These are phyloP conservation scores for Echinometra lucunter DNA, from an alignment of 53 echinoderm and acorn worm species.

Conservation along the genomic window DNA sequence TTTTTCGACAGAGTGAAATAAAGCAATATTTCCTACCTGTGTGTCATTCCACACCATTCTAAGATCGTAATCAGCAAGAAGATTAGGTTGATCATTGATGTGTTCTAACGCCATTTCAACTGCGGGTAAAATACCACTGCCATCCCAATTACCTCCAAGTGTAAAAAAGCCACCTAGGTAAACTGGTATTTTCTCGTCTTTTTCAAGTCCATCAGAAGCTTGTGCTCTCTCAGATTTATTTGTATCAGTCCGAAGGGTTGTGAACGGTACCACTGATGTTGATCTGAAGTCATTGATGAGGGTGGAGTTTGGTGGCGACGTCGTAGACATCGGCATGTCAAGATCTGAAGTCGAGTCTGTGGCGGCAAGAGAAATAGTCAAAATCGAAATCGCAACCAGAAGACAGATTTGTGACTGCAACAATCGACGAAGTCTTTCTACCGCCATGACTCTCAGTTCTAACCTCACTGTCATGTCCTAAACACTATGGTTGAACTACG, in stretches of 20 bases:
- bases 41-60: slow-evolving; percentile 89
- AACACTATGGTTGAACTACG: neutral
- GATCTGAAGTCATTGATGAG: slow-evolving; percentile 17
- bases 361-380: neutral
- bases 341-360: neutral
- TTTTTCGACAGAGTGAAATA: too few relatives aligned
- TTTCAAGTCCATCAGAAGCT: neutral
- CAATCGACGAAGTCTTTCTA: neutral
- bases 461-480: neutral
- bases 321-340: neutral
- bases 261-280: neutral
- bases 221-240: neutral
- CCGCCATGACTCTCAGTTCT: neutral
- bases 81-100: slow-evolving; percentile 75
- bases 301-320: neutral
- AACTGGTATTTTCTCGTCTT: slow-evolving; percentile 71
- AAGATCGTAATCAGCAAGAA: slow-evolving; percentile 77
- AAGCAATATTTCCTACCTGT: slow-evolving; percentile 79
- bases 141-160: slow-evolving; percentile 81
- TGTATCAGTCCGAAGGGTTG: neutral
- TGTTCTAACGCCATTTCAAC: slow-evolving; percentile 86
- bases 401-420: neutral
- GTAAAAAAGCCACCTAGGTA: slow-evolving; percentile 83
- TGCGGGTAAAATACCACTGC: slow-evolving; percentile 81
- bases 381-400: neutral